Evolutionary conservation across 1,140 invertebrate genomes (phyloP).

Genomic region (Anagrus nilaparvatae): DNA sequence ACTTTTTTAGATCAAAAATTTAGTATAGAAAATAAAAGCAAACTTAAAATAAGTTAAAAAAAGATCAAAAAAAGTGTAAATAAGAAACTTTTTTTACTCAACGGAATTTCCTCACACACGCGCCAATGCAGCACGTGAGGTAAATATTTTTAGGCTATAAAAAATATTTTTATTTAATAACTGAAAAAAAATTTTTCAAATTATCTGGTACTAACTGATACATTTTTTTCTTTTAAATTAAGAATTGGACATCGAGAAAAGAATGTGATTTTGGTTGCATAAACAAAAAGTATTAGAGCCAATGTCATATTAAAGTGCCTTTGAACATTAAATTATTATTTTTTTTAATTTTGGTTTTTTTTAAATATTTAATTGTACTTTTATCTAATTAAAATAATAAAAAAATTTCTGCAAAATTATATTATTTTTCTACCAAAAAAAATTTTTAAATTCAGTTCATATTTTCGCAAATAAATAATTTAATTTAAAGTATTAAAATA

Average conservation of each 20-base stretch:
- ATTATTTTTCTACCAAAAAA: too few relatives aligned
- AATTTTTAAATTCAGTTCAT: background rate
- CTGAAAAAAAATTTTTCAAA: too few relatives aligned
- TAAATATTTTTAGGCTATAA: slow-evolving; percentile 9
- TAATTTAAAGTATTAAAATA: background rate
- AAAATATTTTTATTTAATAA: too few relatives aligned
- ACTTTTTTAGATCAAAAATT: too few relatives aligned
- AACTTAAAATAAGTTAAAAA: too few relatives aligned
- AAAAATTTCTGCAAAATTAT: background rate
- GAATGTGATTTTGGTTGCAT: too few relatives aligned
- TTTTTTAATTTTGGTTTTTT: background rate
- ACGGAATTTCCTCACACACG: background rate
- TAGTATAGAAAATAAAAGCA: too few relatives aligned
- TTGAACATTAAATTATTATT: background rate
- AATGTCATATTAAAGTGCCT: background rate
- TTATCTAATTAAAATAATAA: background rate
- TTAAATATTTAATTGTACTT: background rate
- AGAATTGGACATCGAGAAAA: too few relatives aligned
- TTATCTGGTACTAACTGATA: too few relatives aligned
- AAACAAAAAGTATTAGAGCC: background rate
- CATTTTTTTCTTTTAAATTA: too few relatives aligned
- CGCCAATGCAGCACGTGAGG: slow-evolving; percentile 12
- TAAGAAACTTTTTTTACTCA: too few relatives aligned
- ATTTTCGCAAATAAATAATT: background rate
- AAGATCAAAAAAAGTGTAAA: too few relatives aligned